Evolutionary conservation across 2,888 invertebrate genomes (phyloP), one percentile per base, ranked within the genome.

Genomic region (Philaethria dido): DNA sequence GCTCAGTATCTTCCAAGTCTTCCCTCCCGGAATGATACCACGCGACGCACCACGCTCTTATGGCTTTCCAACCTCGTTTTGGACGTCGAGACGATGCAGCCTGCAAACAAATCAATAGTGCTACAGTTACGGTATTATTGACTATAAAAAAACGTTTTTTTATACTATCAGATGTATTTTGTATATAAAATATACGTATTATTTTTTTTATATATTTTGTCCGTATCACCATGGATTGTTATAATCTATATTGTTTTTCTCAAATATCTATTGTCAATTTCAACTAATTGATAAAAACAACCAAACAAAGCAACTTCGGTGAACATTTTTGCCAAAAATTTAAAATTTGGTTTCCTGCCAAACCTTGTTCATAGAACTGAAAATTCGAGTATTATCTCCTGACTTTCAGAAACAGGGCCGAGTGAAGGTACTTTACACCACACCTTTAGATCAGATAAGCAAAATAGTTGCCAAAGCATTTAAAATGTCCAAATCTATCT

Each of bases 11-110:
- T 77, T 96, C 96, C 71, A 95, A 93, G 78, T 97, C 97, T 71
- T 97, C 97, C 44, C 97, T 93, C 0, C 97, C 97, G 14, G 97
- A 97, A 85, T 97, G 97, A 97, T 97, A 97, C 97, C 97, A 97
- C 80, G 97, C 97, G 66, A 97, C 94, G 85, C 97, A 97, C 97
- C 97, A 97, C 72, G 95, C 95, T 71, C 95, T 89, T 64, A 96
- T 87, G 18, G 94, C 88, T 0, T 79, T 82, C 93, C 94, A 94
- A 14, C 94, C 93, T 0, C 85, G 84, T 66, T 84, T 82, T 14
- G 78, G 87, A 0, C 76, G 81, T 0, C 86, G 85, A 11, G 79
- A 75, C 22, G 76, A 74, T 50, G 81, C 70, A 54, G 74, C 76
- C 89, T 88, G 75, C 9, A 52, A 65, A 18, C 59, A 59, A 22